Percentiles rank a stretch among this genome's conserved stretches.
Evolutionary conservation across 2,888 invertebrate genomes (phyloP).

Genomic region (Orthosia cruda): DNA sequence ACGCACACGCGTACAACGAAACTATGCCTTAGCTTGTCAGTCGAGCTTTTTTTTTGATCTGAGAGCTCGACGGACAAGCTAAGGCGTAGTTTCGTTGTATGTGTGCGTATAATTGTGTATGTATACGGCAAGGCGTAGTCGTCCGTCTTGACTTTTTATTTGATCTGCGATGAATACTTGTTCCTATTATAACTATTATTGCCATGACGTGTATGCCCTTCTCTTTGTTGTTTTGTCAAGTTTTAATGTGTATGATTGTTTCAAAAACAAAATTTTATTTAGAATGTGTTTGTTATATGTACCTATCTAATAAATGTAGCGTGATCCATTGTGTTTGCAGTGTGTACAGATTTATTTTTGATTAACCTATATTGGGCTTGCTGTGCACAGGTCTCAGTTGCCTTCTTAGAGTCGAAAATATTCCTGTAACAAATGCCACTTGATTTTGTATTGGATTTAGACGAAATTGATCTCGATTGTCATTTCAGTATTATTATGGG

Average conservation of each 20-base stretch:
- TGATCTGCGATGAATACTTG: background rate
- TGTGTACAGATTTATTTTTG: background rate
- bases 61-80: too few relatives aligned
- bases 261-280: background rate
- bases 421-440: background rate
- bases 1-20: too few relatives aligned
- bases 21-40: too few relatives aligned
- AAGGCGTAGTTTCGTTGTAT: too few relatives aligned
- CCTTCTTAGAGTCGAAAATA: background rate
- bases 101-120: too few relatives aligned
- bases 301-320: background rate
- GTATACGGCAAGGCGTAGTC: too few relatives aligned
- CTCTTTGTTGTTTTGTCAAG: background rate
- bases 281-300: background rate
- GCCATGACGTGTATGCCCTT: background rate
- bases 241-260: background rate
- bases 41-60: too few relatives aligned
- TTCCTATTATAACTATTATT: slow-evolving; percentile 26
- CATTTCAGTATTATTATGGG: slow-evolving; percentile 15
- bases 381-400: too few relatives aligned
- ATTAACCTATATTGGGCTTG: too few relatives aligned
- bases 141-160: too few relatives aligned
- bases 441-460: background rate
- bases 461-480: slow-evolving; percentile 29
- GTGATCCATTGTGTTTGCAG: background rate